Conservation (phyloP, 1,140 invertebrate species). For the Aphidius ervi region DNA sequence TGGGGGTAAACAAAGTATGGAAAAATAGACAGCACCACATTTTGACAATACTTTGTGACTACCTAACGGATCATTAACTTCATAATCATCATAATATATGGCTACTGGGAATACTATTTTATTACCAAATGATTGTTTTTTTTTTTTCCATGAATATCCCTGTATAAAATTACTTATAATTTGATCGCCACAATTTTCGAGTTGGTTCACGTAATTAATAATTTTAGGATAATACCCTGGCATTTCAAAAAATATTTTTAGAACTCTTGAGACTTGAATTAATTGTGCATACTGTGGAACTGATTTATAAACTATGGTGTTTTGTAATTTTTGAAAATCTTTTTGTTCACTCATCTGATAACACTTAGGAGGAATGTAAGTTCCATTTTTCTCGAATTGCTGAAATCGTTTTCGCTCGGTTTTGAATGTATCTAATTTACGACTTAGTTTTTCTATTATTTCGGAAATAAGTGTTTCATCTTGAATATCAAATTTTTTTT, state of each 20-base stretch:
- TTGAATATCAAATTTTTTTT: too few relatives aligned
- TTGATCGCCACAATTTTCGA: constrained; percentile 13
- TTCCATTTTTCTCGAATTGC: constrained; percentile 3
- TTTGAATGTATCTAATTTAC: constrained; percentile 3
- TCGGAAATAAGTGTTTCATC: not conserved
- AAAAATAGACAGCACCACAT: constrained; percentile 12
- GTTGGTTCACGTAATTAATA: constrained; percentile 4
- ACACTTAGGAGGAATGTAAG: constrained; percentile 15
- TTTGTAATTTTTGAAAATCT: constrained; percentile 12
- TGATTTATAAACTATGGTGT: constrained; percentile 3
- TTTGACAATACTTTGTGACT: constrained; percentile 10
- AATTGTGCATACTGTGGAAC: constrained; percentile 14
- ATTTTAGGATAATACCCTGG: constrained; percentile 13
- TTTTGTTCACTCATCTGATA: constrained; percentile 9
- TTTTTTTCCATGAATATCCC: constrained; percentile 20
- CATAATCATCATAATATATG: constrained; percentile 13
- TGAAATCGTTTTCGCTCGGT: constrained; percentile 5
- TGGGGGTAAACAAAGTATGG: constrained; percentile 13
- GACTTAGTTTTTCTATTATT: not conserved
- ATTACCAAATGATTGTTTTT: not conserved
- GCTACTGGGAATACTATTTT: constrained; percentile 8
- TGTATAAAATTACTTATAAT: constrained; percentile 29
- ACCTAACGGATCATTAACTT: constrained; percentile 13
- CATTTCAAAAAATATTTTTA: constrained; percentile 24
- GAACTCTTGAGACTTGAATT: constrained; percentile 13